Percentiles rank a stretch among this genome's conserved stretches.
Conservation (phyloP, 2,113 vertebrate genomes). For the Craseonycteris thonglongyai region DNA sequence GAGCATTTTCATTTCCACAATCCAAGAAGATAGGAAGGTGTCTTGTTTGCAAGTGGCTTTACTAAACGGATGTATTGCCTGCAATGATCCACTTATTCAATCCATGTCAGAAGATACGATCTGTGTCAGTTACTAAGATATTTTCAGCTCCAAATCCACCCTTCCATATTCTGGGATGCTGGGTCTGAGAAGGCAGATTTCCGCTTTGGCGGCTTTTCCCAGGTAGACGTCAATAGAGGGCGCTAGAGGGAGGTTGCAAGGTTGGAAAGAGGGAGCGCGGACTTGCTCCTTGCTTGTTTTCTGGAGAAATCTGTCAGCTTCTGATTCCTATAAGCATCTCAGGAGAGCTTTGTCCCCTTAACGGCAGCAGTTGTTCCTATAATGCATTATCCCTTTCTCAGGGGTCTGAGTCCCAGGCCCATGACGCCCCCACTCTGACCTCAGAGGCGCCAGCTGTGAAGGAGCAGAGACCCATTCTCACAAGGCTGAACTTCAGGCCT, state of each 20-base stretch:
- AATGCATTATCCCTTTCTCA: neutral
- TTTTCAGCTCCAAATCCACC: neutral
- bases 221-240: neutral
- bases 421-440: fast-evolving
- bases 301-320: neutral
- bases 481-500: neutral
- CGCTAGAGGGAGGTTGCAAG: neutral
- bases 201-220: neutral
- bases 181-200: neutral
- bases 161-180: fast-evolving
- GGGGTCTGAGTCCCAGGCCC: neutral
- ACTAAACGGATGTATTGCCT: neutral
- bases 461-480: fast-evolving
- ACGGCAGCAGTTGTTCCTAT: too few relatives aligned
- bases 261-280: neutral
- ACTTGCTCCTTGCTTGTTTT: neutral
- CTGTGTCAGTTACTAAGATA: neutral
- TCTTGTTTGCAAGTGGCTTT: neutral
- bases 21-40: neutral
- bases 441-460: fast-evolving
- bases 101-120: neutral
- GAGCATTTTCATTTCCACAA: neutral
- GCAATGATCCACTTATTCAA: neutral
- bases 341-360: neutral
- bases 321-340: neutral